These are phyloP conservation scores for Craseonycteris thonglongyai DNA, from an alignment of 2,113 vertebrate genomes.

Conservation along the genomic window DNA sequence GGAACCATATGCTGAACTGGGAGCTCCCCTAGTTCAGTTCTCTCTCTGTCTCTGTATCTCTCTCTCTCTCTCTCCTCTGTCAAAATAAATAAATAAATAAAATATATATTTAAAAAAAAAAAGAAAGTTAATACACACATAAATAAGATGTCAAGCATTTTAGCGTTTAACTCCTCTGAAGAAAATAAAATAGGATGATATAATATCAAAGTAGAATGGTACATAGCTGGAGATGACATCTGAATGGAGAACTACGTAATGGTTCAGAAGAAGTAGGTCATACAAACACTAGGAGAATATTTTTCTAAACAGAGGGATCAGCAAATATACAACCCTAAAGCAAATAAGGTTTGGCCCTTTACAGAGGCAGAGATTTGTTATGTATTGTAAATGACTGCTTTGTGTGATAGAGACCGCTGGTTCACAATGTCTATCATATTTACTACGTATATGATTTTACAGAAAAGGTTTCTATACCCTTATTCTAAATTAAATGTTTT, in stretches of 20 bases:
- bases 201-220: not conserved
- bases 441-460: not conserved
- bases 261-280: not conserved
- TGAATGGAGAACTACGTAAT: not conserved
- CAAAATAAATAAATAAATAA: too few species aligned
- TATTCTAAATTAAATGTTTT: not conserved
- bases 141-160: not conserved
- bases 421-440: not conserved
- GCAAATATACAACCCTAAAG: not conserved
- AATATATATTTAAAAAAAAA: too few species aligned
- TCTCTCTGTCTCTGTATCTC: too few species aligned
- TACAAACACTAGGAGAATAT: not conserved
- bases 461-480: not conserved
- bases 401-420: not conserved
- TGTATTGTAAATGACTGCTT: not conserved
- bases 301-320: not conserved
- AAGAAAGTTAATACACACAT: not conserved
- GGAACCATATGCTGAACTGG: too few species aligned
- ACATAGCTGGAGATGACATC: not conserved
- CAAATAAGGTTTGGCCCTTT: not conserved
- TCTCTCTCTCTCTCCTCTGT: too few species aligned
- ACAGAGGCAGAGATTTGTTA: too few species aligned
- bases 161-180: not conserved
- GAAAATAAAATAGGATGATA: not conserved
- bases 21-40: too few species aligned